Conservation (phyloP, 2,888 invertebrate species). For the Leistus spinibarbis region DNA sequence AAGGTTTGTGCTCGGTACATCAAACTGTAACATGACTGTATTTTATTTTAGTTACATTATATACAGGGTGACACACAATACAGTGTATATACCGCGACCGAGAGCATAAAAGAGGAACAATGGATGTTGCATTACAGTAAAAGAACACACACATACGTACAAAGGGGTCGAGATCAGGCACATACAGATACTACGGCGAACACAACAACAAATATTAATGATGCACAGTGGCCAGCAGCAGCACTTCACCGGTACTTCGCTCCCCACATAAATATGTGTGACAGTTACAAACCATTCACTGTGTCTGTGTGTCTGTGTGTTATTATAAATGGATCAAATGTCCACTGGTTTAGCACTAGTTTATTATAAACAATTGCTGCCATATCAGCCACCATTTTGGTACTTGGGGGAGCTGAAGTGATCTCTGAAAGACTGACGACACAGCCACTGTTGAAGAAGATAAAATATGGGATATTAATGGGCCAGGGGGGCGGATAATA, state of each 20-base stretch:
- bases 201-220: not conserved
- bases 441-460: not conserved
- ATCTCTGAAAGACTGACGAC: not conserved
- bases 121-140: not conserved
- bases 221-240: not conserved
- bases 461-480: not conserved
- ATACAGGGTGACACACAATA: not conserved
- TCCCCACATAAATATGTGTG: not conserved
- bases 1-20: too few species aligned
- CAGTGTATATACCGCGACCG: not conserved
- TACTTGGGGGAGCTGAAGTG: not conserved
- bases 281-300: not conserved
- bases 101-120: not conserved
- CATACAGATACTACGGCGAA: not conserved
- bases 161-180: not conserved
- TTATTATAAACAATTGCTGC: not conserved
- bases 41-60: not conserved
- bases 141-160: not conserved
- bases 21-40: too few species aligned
- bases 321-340: not conserved
- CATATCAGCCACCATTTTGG: not conserved
- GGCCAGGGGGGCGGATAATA: too few species aligned
- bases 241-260: not conserved
- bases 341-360: not conserved
- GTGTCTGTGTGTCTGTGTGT: not conserved